These are phyloP conservation scores for Forbesichthys agassizii DNA, from an alignment of 2,113 vertebrate genomes.

Conservation along the genomic window DNA sequence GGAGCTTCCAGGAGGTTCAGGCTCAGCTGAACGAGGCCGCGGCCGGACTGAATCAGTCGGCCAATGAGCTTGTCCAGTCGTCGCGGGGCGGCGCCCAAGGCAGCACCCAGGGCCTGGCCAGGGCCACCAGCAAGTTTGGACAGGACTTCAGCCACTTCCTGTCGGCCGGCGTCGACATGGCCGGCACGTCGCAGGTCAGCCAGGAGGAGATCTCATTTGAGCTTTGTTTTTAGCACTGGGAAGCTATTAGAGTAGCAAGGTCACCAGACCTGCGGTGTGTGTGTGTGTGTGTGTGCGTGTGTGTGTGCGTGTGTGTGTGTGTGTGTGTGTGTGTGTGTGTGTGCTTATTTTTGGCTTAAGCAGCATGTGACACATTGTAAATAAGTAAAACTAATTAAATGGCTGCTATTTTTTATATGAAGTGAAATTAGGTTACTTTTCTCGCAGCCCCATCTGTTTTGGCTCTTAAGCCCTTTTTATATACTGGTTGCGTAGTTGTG, in stretches of 20 bases:
- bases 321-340: neutral
- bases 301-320: neutral
- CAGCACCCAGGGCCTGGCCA: conserved; percentile 90
- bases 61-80: conserved; percentile 93
- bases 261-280: neutral
- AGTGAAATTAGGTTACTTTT: too few species aligned
- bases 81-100: conserved; percentile 93
- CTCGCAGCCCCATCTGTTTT: too few species aligned
- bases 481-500: too few species aligned
- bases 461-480: too few species aligned
- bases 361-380: neutral
- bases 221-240: neutral
- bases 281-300: neutral
- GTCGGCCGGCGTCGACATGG: conserved; percentile 96
- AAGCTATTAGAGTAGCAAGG: too few species aligned
- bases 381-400: neutral
- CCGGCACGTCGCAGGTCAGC: conserved; percentile 89
- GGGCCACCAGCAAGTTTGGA: conserved; percentile 92
- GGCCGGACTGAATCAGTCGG: conserved; percentile 90
- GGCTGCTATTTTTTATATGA: too few species aligned
- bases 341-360: neutral
- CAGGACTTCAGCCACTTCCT: conserved; percentile 94
- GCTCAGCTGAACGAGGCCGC: conserved; percentile 88
- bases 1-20: conserved; percentile 94
- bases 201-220: neutral